Evolutionary conservation across 2,888 invertebrate genomes (phyloP), one percentile per base, ranked within the genome.

Genomic region (Parnassius mnemosyne): DNA sequence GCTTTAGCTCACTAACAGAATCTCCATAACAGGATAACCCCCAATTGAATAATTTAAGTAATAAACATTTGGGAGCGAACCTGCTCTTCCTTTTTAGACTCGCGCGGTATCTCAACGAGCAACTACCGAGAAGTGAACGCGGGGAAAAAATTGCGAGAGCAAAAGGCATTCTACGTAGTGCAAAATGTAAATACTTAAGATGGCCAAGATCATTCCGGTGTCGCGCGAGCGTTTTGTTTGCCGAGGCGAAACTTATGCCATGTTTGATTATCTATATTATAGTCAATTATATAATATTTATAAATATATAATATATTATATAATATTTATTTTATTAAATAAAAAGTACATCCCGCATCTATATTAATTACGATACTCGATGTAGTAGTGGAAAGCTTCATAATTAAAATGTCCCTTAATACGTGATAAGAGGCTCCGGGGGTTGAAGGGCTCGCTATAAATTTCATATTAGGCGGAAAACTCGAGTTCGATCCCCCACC

Each of bases 31-130:
- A 65, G 66, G 68, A 69, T 69, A 67, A 69, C 64, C 65, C 60
- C 66, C 71, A 72, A 74, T 74, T 70, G 71, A 73, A 74, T 71
- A 75, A 74, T 74, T 71, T 69, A 68, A 73, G 70, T 68, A 67
- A 69, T 69, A 71, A 71, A 71, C 72, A 72, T 75, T 73, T 67
- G 70, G 73, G 64, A 66, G 66, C 65, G 65, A 68, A 70, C 66
- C 66, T 67, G 69, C 67, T 72, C 71, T 66, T 69, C 70, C 68
- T 70, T 71, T 72, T 70, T 69, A 69, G 70, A 65, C 64, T 60
- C 56, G 67, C 61, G 65, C 68, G 72, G 65, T 67, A 70, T 73
- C 70, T 68, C 71, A 68, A 68, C 72, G 71, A 68, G 55, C 64
- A 66, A 43, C 60, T 72, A 74, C 74, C 65, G 66, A 72, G 74